These are phyloP conservation scores for Perca fluviatilis DNA, from an alignment of 2,113 vertebrate genomes.

Conservation along the genomic window DNA sequence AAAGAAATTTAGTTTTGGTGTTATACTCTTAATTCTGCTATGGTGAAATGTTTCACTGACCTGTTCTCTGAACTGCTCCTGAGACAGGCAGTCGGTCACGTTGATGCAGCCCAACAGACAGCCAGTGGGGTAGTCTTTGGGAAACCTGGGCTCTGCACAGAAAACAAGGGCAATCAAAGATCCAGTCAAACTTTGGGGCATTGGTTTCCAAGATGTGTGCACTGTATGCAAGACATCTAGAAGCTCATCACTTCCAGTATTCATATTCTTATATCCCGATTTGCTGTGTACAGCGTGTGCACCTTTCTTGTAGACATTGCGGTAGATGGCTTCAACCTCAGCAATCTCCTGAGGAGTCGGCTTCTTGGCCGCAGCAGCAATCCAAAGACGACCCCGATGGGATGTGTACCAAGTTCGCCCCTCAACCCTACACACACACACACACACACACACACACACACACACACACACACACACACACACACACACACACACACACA, in stretches of 20 bases:
- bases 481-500: constrained; percentile 32
- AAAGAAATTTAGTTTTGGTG: not conserved
- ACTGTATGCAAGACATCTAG: not conserved
- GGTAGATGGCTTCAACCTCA: constrained; percentile 90
- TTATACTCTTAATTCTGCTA: not conserved
- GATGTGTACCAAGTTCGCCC: constrained; percentile 96
- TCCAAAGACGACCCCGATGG: constrained; percentile 95
- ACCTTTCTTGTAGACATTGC: constrained; percentile 88
- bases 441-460: not conserved
- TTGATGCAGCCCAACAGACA: constrained; percentile 95
- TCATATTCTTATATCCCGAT: not conserved
- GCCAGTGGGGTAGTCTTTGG: constrained; percentile 92
- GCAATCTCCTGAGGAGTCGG: constrained; percentile 91
- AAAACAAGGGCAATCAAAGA: constrained; percentile 53
- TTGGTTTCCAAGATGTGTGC: not conserved
- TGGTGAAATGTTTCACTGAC: constrained; percentile 77
- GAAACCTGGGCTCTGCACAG: constrained; percentile 89
- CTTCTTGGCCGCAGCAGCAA: constrained; percentile 93
- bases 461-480: not conserved
- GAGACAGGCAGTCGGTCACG: constrained; percentile 91
- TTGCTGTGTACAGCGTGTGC: constrained; percentile 14
- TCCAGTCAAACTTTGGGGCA: not conserved
- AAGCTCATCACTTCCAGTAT: not conserved
- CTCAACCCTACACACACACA: constrained; percentile 88
- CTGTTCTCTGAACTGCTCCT: constrained; percentile 94